Evolutionary conservation across 1,140 invertebrate species (phyloP).

Genomic region (Polypedilum pembai): DNA sequence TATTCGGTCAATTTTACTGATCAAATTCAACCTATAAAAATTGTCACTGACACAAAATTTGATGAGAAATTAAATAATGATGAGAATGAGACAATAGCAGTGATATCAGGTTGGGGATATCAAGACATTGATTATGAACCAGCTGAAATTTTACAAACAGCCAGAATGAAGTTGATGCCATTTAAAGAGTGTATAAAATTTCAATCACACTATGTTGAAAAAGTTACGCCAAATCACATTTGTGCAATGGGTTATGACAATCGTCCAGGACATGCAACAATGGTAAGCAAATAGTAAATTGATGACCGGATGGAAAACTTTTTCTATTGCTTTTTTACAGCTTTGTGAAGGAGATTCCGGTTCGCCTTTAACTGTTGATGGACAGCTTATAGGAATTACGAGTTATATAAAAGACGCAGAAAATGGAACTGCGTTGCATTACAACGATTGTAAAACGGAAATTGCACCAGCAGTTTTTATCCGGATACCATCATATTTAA

Average conservation of each 20-base stretch:
- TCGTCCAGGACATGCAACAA: neutral
- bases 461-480: neutral
- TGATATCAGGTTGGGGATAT: neutral
- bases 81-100: neutral
- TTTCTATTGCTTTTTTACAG: neutral
- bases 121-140: neutral
- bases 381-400: neutral
- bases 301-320: too few species aligned
- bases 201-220: neutral
- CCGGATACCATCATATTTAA: neutral
- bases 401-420: slow-evolving; percentile 15
- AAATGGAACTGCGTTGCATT: neutral
- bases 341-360: neutral
- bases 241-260: neutral
- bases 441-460: slow-evolving; percentile 14
- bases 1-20: neutral
- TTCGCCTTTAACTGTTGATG: neutral
- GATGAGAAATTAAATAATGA: neutral
- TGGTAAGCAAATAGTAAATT: too few species aligned
- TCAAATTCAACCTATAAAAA: slow-evolving; percentile 12
- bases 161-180: neutral
- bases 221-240: neutral
- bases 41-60: neutral
- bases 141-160: neutral
- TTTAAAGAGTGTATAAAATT: neutral